Base-by-base conservation (phyloP, 2,888 invertebrate genomes). In the Drosophila helvetica region DNA sequence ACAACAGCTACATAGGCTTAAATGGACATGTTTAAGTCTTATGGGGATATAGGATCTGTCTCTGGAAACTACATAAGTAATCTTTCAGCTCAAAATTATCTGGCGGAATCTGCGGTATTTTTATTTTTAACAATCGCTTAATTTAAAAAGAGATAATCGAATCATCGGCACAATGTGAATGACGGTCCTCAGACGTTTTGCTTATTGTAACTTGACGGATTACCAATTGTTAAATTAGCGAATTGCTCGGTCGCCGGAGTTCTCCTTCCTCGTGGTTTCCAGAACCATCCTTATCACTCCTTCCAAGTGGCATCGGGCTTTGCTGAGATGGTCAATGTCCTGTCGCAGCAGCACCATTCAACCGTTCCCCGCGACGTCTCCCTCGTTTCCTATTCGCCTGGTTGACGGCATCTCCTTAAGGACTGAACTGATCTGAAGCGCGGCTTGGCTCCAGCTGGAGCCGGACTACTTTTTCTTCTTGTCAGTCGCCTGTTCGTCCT, bases 401-500 rank as follows among this genome's bases (percentile, higher is more conserved):
- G n/a, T n/a, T n/a, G n/a, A n/a, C n/a, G n/a, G n/a, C n/a, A 9
- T 9, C 25, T 3, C 30, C 12, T 12, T 30, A 10, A 6, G 15
- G 6, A 38, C 15, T 38, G 38, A n/a, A n/a, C 7, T 38, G 38
- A n/a, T 6, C 12, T 12, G 12, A 3, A 3, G 12, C 12, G 3
- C 55, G 52, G 50, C n/a, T 57, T 50, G 0, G 19, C 27, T 27
- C 70, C 22, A 15, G 6, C 18, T 46, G 27, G 47, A 7, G 38
- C 15, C 5, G 2, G 7, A 38, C 42, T 67, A 56, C 2, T 33
- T 3, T 42, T 53, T 52, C 64, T 52, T 52, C 30, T 54, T 38
- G 25, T 59, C 51, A 3, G 61, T 7, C 8, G 59, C 63, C 12
- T 42, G 30, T 0, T 19, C 19, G 0, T 38, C 38, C 0, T 54